A percentile compares a stretch with the other conserved stretches of the same genome.
Conservation (phyloP, 1,140 invertebrate species). For the Zaprionus nigranus region DNA sequence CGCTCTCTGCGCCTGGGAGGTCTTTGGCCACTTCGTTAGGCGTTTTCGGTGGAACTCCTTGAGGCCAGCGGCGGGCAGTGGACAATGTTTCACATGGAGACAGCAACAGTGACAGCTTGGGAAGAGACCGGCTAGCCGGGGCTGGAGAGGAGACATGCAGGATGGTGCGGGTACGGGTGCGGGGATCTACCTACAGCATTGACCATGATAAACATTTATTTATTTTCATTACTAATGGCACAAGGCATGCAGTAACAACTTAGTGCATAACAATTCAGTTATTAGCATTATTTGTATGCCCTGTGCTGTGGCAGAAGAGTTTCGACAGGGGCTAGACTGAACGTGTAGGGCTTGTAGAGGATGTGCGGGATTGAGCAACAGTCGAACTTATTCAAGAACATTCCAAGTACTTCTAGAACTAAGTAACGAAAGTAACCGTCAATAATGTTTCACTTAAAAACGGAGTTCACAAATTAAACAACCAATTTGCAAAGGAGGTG, state of each 20-base stretch:
- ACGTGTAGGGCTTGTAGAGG: not conserved
- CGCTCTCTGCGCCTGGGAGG: constrained; percentile 38
- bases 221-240: constrained; percentile 27
- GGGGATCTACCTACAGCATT: constrained; percentile 19
- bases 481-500: too few species aligned
- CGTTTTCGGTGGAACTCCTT: constrained; percentile 72
- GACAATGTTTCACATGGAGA: constrained; percentile 69
- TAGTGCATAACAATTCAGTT: constrained; percentile 10
- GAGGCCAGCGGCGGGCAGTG: constrained; percentile 38
- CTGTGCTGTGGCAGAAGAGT: not conserved
- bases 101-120: constrained; percentile 45
- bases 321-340: not conserved
- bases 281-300: constrained; percentile 22
- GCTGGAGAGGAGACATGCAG: not conserved
- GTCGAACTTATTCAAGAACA: too few species aligned
- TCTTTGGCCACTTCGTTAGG: constrained; percentile 72
- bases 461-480: too few species aligned
- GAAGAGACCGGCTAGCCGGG: not conserved
- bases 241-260: constrained; percentile 16
- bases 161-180: not conserved
- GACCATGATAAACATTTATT: constrained; percentile 23
- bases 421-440: too few species aligned
- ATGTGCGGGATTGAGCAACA: not conserved
- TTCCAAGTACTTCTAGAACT: too few species aligned
- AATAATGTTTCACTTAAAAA: too few species aligned